These are phyloP conservation scores for Pyrgilauda ruficollis DNA, from an alignment of 2,113 vertebrate species.

Conservation along the genomic window DNA sequence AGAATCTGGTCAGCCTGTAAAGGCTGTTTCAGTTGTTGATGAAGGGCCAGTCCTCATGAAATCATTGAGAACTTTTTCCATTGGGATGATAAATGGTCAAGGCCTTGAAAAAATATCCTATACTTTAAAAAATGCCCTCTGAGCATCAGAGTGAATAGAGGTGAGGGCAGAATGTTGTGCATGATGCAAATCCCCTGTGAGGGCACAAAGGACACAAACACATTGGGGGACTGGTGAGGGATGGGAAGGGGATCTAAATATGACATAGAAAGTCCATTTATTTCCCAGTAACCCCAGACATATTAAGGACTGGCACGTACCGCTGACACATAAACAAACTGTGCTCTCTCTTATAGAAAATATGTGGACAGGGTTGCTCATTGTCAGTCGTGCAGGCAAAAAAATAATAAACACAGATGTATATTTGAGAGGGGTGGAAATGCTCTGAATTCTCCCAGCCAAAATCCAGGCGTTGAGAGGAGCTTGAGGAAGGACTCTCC, in stretches of 20 bases:
- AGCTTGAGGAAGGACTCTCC: neutral
- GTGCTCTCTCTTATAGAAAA: constrained; percentile 22
- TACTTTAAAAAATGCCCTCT: neutral
- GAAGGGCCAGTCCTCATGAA: neutral
- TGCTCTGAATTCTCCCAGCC: constrained; percentile 14
- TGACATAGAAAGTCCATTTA: constrained; percentile 47
- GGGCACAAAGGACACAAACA: neutral
- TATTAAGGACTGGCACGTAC: constrained; percentile 41
- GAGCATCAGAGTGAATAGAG: neutral
- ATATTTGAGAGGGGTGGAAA: constrained; percentile 6
- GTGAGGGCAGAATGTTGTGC: neutral
- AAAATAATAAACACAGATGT: constrained; percentile 67
- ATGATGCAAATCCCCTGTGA: neutral
- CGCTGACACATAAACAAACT: constrained; percentile 62
- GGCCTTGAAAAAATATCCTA: neutral
- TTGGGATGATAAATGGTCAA: neutral
- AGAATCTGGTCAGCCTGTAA: neutral
- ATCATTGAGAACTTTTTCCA: neutral
- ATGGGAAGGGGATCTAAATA: neutral
- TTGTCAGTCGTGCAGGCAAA: constrained; percentile 32
- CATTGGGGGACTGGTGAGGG: neutral
- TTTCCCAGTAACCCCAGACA: constrained; percentile 48
- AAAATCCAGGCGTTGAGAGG: neutral
- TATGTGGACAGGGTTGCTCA: constrained; percentile 41
- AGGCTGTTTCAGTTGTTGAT: neutral